Evolutionary conservation across 1,140 invertebrate genomes (phyloP), one percentile per base, ranked within the genome.

Genomic region (Bombus sibiricus): DNA sequence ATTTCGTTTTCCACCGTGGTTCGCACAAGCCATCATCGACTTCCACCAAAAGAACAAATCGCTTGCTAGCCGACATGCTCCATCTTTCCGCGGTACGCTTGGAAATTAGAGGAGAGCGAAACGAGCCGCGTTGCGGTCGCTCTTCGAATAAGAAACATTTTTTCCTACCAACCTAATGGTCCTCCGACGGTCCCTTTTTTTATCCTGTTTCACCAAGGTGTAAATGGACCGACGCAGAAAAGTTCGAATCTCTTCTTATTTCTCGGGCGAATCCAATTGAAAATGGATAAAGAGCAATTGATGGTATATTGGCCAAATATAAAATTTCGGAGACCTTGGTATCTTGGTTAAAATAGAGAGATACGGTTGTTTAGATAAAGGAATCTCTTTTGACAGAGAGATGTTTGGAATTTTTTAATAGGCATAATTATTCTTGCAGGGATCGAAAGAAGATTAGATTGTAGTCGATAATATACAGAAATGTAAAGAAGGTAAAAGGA

Each of bases 131-230:
- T 69, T 47, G 47, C 34, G 53, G 47, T 59, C 39, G 22, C 41
- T 59, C 28, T n/a, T 43, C 73, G 62, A 43, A 69, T 82, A 78
- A 88, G 73, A 73, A 86, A 88, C 78, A 88, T 82, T 88, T 88
- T 88, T 86, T 37, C 72, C 75, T 62, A 18, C 32, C 41, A 22
- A 57, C 75, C n/a, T 87, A 78, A 87, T 88, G 74, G 74, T 39
- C 37, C 34, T 68, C 59, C 53, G 71, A 68, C 64, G 28, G 28
- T 71, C 75, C 62, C 34, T 78, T 83, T 77, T 81, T 83, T 53
- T 87, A 62, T 39, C 76, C 71, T 41, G 32, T 43, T 34, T 28
- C 37, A 47, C 62, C 53, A 25, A 87, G 69, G 85, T 88, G 87
- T 87, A 83, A 88, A 87, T 83, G 72, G 69, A 77, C 39, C 22